Conservation (phyloP, 2,797 vertebrate genomes). For the Astyanax mexicanus region DNA sequence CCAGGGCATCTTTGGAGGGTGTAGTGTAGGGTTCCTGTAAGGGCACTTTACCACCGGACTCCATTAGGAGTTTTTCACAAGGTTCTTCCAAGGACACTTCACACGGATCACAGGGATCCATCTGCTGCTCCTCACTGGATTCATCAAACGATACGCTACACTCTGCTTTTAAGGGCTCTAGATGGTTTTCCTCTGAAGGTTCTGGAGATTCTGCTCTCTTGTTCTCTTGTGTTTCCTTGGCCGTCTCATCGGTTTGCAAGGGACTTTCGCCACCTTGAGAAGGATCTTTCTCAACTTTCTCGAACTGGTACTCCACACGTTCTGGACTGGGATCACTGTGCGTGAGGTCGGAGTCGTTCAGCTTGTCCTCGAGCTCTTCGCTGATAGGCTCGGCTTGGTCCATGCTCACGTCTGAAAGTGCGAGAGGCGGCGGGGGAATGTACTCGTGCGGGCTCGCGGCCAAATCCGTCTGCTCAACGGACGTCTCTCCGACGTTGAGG, state of each 20-base stretch:
- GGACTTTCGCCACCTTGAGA: conserved; percentile 54
- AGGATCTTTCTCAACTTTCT: conserved; percentile 73
- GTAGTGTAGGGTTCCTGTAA: conserved; percentile 47
- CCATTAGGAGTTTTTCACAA: conserved; percentile 43
- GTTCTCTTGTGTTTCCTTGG: conserved; percentile 31
- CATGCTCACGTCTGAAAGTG: conserved; percentile 73
- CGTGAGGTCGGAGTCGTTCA: conserved; percentile 68
- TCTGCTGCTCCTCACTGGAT: conserved; percentile 42
- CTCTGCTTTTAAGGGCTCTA: conserved; percentile 21
- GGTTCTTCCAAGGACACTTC: conserved; percentile 51
- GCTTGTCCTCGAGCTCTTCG: conserved; percentile 69
- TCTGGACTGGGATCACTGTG: conserved; percentile 66
- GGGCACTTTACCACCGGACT: conserved; percentile 47
- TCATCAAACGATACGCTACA: conserved; percentile 46
- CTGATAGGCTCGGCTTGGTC: conserved; percentile 56
- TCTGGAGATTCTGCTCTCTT: conserved; percentile 38
- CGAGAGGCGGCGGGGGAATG: conserved; percentile 73
- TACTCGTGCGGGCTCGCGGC: conserved; percentile 76
- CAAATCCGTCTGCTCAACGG: conserved; percentile 75
- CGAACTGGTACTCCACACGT: conserved; percentile 68
- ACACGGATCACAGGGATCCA: conserved; percentile 48
- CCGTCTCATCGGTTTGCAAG: conserved; percentile 31
- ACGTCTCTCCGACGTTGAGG: conserved; percentile 68
- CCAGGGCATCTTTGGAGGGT: conserved; percentile 46
- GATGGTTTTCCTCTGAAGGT: conserved; percentile 39